Evolutionary conservation across 2,888 invertebrate species (phyloP), one percentile per base, ranked within the genome.

Genomic region (Drosophila atripex): DNA sequence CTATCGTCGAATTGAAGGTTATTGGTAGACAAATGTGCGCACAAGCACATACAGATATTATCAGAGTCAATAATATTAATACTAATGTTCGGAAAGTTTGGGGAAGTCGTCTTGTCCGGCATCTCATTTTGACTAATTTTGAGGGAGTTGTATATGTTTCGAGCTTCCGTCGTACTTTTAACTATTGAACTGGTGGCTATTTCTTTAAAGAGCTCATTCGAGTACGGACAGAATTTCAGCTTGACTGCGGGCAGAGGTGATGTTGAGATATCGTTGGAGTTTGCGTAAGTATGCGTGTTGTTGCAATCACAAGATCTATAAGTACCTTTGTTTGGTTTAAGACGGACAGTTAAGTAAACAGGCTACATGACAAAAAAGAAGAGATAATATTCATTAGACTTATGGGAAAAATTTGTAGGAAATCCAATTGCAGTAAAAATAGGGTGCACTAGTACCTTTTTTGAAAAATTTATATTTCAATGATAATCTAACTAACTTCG

Each of bases 1-100:
- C 55, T 51, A 21, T 54, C 61, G 47, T 60, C 58, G 9, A 50
- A 43, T 18, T 41, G 18, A 5, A 66, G 32, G 32, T 60, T 64
- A 41, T 46, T 52, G 7, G 46, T 73, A 23, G 77, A 72, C 30
- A 78, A 74, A 66, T 78, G 77, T 12, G 86, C 77, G 71, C 91
- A 91, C 79, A 89, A 79, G 63, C 91, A 91, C 50, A 90, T 85
- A 64, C 87, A 89, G 43, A 89, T 83, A 69, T 90, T 91, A 61
- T 94, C 94, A 0, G 93, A 93, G 46, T 92, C 92, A 12, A 93
- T 93, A 0, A 94, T 93, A 75, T 90, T 91, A 77, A 91, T 89
- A 76, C 89, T 90, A 57, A 90, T 80, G 57, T 74, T 75, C 38
- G 90, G 88, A 54, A 77, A 55, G 5, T 59, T 71, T 5, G 68